Evolutionary conservation across 2,888 invertebrate species (phyloP).

Genomic region (Andrena haemorrhoa): DNA sequence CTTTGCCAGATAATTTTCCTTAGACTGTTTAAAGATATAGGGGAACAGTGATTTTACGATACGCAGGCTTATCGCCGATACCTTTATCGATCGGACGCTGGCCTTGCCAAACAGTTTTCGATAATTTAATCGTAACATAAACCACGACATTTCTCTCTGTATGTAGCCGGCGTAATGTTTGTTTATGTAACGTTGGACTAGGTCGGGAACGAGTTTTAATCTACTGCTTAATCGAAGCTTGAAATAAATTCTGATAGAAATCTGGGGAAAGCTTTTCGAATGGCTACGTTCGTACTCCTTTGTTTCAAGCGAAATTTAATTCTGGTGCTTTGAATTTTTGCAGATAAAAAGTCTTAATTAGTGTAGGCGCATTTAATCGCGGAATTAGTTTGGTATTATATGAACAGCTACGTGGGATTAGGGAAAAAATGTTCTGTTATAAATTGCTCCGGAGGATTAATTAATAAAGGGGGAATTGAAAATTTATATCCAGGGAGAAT

Average conservation of each 20-base stretch:
- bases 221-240: not conserved
- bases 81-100: not conserved
- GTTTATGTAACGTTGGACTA: not conserved
- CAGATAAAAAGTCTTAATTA: too few species aligned
- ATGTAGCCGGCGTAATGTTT: not conserved
- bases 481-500: not conserved
- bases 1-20: not conserved
- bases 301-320: too few species aligned
- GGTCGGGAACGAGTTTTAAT: not conserved
- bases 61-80: not conserved
- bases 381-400: too few species aligned
- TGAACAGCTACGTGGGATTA: too few species aligned
- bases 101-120: not conserved
- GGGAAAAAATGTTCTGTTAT: too few species aligned
- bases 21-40: not conserved
- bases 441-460: too few species aligned
- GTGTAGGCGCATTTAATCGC: too few species aligned
- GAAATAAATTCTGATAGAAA: not conserved
- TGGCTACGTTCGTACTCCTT: not conserved
- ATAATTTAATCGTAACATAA: slow-evolving; percentile 4
- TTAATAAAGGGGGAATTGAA: too few species aligned
- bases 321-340: too few species aligned
- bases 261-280: not conserved
- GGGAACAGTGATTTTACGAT: slow-evolving; percentile 17
- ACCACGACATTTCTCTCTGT: not conserved